Base-by-base conservation (phyloP, 35 echinoderm and acorn worm species). In the Hemicentrotus pulcherrimus region DNA sequence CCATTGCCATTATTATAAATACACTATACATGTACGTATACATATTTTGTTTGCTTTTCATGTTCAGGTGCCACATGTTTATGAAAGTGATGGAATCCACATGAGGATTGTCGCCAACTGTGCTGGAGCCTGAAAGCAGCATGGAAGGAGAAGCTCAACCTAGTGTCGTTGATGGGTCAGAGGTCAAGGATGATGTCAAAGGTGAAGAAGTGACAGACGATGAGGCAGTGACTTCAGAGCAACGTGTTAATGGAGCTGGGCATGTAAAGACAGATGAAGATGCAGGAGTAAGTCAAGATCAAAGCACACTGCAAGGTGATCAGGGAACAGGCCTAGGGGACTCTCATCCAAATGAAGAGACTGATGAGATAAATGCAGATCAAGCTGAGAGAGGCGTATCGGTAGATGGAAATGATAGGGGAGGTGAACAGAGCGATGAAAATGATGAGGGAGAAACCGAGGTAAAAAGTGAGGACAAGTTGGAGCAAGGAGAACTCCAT, bases 101-200 rank as follows among this genome's bases (percentile, higher is more conserved):
- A n/a, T 78, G 15, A 55, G 50, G 4, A 78, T n/a, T 28, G 65
- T 28, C 22, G 19, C 24, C 65, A 28, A 28, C 65, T 78, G 10
- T 59, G 11, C 2, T 10, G 4, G 52, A 59, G 65, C 65, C 65
- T 78, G 0, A n/a, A 22, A 78, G 65, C 65, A 78, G 2, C 65
- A 78, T 78, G 65, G 65, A 78, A n/a, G 1, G 24, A 22, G 65
- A 78, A n/a, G 65, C 65, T 78, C 22, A 78, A 28, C 65, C 19
- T 8, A n/a, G 65, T n/a, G 22, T 78, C 24, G 65, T 22, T 28
- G 18, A 78, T 3, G 22, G 65, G 65, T 22, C 65, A n/a, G 88
- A 90, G 88, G 31, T 45, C 88, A 90, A 90, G 88, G 88, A 45
- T 33, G 88, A 41, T 32, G 88, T 47, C 32, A 90, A 90, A 90